Evolutionary conservation across 2,888 invertebrate species (phyloP), one percentile per base, ranked within the genome.

Genomic region (Heliconius erato): DNA sequence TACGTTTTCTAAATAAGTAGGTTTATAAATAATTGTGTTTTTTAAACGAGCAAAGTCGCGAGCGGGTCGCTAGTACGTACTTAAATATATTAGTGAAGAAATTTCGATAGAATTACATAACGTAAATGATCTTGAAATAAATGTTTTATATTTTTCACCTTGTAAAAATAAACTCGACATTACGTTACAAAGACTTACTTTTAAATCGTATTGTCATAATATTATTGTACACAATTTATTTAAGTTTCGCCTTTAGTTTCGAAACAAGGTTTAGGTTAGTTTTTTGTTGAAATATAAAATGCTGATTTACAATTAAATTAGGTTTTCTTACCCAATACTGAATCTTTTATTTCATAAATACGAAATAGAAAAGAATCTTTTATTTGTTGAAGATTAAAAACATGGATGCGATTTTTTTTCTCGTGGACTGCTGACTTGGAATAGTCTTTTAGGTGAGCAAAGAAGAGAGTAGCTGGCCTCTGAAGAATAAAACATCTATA

Each of bases 101-200:
- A 28, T 35, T 69, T 69, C 69, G 11, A 0, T 69, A 32, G 16
- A 69, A 69, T 71, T 71, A 71, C n/a, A 71, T 40, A 35, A 67
- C 65, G 28, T 67, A 65, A n/a, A 28, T 16, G 12, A 67, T n/a
- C 26, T 6, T 67, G 28, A 67, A 16, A 26, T 16, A 26, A 28
- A 28, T 67, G 5, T 67, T 67, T 28, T 67, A 16, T 67, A 26
- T 67, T 16, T 3, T 67, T 72, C 44, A 44, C 71, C 71, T 72
- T 72, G 26, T 72, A 72, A 72, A 16, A 44, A 12, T 26, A 26
- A 44, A 72, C 26, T 16, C 7, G 26, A 26, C 44, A 72, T 72
- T 72, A 71, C 40, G 23, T 40, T 71, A 71, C n/a, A 54, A 54
- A 71, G n/a, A 71, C 4, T 71, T 71, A 72, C 71, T 72, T 72